Evolutionary conservation across 2,113 vertebrate species (phyloP).

Genomic region (Crotalus helleri): DNA sequence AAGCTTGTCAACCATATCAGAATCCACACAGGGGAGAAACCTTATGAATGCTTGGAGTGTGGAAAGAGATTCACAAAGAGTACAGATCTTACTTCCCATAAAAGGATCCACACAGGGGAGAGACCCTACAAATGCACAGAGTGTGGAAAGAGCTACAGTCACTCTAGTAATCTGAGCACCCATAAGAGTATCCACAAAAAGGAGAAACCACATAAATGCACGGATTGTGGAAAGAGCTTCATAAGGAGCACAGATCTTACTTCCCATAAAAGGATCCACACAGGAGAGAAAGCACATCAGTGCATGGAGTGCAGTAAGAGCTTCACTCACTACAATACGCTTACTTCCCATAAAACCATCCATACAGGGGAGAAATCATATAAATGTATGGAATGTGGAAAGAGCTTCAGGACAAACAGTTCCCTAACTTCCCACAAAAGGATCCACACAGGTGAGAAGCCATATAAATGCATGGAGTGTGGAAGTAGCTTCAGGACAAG

Average conservation of each 20-base stretch:
- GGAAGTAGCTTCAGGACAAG: not conserved
- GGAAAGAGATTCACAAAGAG: not conserved
- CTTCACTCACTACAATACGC: not conserved
- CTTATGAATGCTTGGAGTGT: not conserved
- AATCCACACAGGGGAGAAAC: not conserved
- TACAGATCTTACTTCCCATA: not conserved
- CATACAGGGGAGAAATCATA: not conserved
- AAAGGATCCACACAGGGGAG: not conserved
- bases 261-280: not conserved
- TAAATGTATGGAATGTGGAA: not conserved
- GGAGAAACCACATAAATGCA: not conserved
- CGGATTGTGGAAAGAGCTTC: not conserved
- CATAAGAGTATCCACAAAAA: not conserved
- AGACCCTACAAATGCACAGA: not conserved
- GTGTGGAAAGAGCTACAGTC: not conserved
- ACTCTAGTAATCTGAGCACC: not conserved
- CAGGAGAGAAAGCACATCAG: not conserved
- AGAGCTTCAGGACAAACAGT: not conserved
- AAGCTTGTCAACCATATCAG: not conserved
- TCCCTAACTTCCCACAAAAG: not conserved
- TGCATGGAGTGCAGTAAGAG: not conserved
- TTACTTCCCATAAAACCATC: not conserved
- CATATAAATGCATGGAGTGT: not conserved
- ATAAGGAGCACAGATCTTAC: not conserved
- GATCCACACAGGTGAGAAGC: not conserved